phyloP scores from a whole-genome alignment of 2,888 invertebrate genomes.

The Aphidius colemani region DNA sequence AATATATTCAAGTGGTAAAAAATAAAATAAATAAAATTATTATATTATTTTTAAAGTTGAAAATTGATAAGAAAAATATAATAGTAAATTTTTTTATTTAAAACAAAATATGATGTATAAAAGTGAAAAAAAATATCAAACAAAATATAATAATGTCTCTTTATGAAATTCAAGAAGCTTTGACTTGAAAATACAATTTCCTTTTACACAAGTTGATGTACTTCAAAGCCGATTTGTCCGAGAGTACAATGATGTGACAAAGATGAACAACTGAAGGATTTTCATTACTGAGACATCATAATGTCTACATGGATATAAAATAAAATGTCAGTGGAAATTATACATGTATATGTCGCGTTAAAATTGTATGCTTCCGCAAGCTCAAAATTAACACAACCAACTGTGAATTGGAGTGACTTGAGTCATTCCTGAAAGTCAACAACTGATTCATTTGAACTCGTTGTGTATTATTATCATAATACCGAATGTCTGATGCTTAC shows the following conservation, averaged over 20 bases:
- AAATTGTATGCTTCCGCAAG: constrained; percentile 33
- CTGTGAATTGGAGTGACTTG: constrained; percentile 27
- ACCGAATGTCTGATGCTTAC: no score
- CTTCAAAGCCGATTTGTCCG: constrained; percentile 28
- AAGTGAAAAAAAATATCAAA: no score
- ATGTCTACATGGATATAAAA: constrained; percentile 5
- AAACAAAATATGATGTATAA: no score
- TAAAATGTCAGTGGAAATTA: constrained; percentile 17
- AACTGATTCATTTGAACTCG: constrained; percentile 13
- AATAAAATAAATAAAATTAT: no score
- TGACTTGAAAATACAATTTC: no score
- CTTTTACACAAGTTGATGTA: not conserved
- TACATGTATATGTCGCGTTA: constrained; percentile 20
- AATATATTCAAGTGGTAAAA: no score
- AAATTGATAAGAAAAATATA: no score
- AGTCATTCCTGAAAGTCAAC: constrained; percentile 11
- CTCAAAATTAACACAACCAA: constrained; percentile 26
- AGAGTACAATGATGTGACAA: constrained; percentile 31
- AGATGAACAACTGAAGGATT: constrained; percentile 36
- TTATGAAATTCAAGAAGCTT: no score
- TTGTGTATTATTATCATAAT: not conserved
- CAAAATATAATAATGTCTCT: no score
- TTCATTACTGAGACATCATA: constrained; percentile 34
- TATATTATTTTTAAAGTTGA: no score
- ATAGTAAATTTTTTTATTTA: no score